Conservation (phyloP, 2,113 vertebrate genomes). For the Elaphurus davidianus region DNA sequence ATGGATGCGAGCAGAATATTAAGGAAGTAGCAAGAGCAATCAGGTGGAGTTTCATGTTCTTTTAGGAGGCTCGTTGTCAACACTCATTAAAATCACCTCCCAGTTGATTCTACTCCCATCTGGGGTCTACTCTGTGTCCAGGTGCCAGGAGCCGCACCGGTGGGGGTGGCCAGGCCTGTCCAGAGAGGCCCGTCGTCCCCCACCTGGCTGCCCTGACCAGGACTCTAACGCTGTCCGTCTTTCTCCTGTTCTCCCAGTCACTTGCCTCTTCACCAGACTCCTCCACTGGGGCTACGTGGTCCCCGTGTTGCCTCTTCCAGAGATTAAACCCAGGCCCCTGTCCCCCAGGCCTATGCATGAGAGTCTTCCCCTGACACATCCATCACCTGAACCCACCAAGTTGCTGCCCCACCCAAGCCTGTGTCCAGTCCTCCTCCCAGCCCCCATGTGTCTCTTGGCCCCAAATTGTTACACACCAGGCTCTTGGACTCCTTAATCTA, state of each 20-base stretch:
- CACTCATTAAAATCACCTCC: too few species aligned
- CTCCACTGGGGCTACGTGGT: background rate
- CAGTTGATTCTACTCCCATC: too few species aligned
- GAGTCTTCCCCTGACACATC: background rate
- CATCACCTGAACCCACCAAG: background rate
- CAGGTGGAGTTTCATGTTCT: too few species aligned
- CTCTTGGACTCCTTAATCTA: too few species aligned
- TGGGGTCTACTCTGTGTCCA: too few species aligned
- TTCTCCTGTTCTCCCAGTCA: background rate
- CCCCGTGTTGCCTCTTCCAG: background rate
- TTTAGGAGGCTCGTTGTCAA: too few species aligned
- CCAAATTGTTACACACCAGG: background rate
- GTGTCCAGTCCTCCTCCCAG: background rate
- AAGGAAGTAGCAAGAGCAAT: too few species aligned
- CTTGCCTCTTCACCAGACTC: background rate
- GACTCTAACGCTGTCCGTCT: fast-evolving
- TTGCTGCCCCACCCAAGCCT: background rate
- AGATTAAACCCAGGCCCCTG: background rate
- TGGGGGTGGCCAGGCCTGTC: background rate
- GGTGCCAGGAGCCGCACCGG: too few species aligned
- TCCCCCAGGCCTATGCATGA: background rate
- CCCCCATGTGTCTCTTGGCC: background rate
- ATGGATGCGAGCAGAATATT: background rate
- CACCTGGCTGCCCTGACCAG: background rate
- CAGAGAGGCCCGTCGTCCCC: background rate